A percentile compares a stretch with the other conserved stretches of the same genome.
Evolutionary conservation across 2,888 invertebrate genomes (phyloP).

Genomic region (Electrophaes corylata): DNA sequence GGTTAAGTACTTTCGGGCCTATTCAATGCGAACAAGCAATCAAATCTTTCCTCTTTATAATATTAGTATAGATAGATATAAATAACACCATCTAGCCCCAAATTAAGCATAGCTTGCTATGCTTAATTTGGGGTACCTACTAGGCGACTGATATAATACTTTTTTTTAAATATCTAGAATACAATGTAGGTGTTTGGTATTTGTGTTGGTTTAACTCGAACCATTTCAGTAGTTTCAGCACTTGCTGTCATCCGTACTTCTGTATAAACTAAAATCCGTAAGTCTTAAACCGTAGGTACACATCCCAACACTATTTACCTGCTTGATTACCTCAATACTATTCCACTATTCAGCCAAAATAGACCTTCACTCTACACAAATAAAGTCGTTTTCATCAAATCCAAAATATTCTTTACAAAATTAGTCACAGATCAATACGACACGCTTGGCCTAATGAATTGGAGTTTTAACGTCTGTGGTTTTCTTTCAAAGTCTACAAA

Average conservation of each 20-base stretch:
- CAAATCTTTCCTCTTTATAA: no score
- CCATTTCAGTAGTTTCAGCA: no score
- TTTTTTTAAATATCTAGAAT: no score
- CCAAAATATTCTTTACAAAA: conserved; percentile 17
- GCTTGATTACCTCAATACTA: conserved; percentile 20
- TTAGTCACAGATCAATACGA: conserved; percentile 58
- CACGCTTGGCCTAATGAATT: conserved; percentile 63
- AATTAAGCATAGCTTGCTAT: no score
- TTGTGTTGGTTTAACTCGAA: no score
- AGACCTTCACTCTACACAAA: conserved; percentile 13
- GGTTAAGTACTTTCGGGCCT: no score
- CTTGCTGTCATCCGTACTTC: background rate
- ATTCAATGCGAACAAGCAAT: no score
- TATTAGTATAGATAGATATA: no score
- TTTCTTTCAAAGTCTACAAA: conserved; percentile 54
- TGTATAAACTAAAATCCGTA: background rate
- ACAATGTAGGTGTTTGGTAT: no score
- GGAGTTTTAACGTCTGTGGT: conserved; percentile 58
- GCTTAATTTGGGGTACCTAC: no score
- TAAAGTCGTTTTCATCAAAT: conserved; percentile 21
- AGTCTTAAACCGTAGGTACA: background rate
- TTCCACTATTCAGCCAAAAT: conserved; percentile 17
- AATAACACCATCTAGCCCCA: no score
- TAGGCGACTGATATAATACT: no score
- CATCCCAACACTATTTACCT: conserved; percentile 33